These are phyloP conservation scores for Heliconius erato DNA, from an alignment of 2,888 invertebrate species.

Conservation along the genomic window DNA sequence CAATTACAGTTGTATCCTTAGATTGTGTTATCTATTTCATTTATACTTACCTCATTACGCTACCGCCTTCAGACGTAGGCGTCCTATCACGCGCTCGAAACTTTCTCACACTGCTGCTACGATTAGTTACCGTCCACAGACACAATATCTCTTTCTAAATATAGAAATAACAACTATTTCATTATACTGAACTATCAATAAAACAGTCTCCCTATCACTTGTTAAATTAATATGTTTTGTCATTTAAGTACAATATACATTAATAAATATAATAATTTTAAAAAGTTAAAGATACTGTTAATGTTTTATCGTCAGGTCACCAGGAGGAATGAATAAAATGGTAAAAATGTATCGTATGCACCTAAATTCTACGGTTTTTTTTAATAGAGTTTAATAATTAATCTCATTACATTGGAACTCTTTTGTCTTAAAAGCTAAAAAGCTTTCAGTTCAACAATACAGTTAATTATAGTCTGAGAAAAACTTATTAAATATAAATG, in stretches of 20 bases:
- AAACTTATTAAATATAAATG: too few relatives aligned
- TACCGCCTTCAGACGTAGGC: constrained; percentile 51
- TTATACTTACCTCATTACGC: constrained; percentile 31
- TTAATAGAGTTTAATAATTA: neutral
- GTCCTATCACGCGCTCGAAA: constrained; percentile 44
- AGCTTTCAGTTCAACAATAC: too few relatives aligned
- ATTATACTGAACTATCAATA: constrained; percentile 18
- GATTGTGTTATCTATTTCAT: constrained; percentile 14
- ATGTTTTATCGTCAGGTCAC: neutral
- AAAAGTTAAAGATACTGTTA: too few relatives aligned
- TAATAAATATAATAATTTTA: neutral
- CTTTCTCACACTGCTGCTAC: constrained; percentile 45
- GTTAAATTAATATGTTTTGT: neutral
- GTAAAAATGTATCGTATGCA: neutral
- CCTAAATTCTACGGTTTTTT: neutral
- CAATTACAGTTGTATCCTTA: neutral
- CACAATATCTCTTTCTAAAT: constrained; percentile 40
- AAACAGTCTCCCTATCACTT: neutral
- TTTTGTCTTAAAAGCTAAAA: too few relatives aligned
- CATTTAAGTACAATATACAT: neutral
- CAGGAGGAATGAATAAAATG: neutral
- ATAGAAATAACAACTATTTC: constrained; percentile 32
- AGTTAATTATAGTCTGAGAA: too few relatives aligned
- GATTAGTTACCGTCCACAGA: constrained; percentile 43
- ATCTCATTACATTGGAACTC: neutral